Percentiles rank a stretch among this genome's conserved stretches.
Conservation (phyloP, 2,888 invertebrate species). For the Yponomeuta cagnagella region DNA sequence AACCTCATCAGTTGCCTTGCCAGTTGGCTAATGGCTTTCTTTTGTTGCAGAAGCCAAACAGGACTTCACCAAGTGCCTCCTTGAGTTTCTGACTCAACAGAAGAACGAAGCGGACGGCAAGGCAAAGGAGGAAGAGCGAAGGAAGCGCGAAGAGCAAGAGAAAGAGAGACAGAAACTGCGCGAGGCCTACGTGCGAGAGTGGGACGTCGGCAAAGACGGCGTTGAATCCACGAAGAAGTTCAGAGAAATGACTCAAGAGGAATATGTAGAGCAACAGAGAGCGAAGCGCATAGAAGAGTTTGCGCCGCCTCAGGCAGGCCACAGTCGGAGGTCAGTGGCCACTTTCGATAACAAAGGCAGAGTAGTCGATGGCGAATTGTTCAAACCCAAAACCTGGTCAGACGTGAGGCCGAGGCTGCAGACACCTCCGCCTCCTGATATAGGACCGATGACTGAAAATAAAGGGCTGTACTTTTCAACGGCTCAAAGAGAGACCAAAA, state of each 20-base stretch:
- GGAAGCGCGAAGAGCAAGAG: slow-evolving; percentile 59
- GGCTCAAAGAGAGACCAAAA: slow-evolving; percentile 31
- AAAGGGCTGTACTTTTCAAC: slow-evolving; percentile 60
- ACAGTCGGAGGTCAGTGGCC: slow-evolving; percentile 31
- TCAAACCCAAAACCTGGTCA: slow-evolving; percentile 45
- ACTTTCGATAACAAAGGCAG: slow-evolving; percentile 52
- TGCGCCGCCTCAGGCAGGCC: slow-evolving; percentile 77
- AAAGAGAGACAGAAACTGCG: slow-evolving; percentile 66
- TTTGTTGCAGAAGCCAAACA: slow-evolving; percentile 52
- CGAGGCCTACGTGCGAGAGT: slow-evolving; percentile 78
- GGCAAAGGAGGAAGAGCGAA: slow-evolving; percentile 57
- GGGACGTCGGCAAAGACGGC: slow-evolving; percentile 84
- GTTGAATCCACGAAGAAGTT: slow-evolving; percentile 62
- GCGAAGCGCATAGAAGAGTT: slow-evolving; percentile 84
- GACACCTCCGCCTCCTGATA: slow-evolving; percentile 43
- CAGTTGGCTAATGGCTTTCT: background rate
- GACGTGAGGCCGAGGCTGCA: slow-evolving; percentile 47
- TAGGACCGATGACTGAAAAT: slow-evolving; percentile 32
- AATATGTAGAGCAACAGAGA: slow-evolving; percentile 85
- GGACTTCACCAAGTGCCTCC: slow-evolving; percentile 53
- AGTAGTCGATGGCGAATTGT: slow-evolving; percentile 24
- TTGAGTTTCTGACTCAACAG: slow-evolving; percentile 65
- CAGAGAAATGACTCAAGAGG: slow-evolving; percentile 82
- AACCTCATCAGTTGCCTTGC: no score
- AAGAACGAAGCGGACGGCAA: slow-evolving; percentile 64